phyloP scores from a whole-genome alignment of 2,113 vertebrate species.

The Hiodon tergisus region DNA sequence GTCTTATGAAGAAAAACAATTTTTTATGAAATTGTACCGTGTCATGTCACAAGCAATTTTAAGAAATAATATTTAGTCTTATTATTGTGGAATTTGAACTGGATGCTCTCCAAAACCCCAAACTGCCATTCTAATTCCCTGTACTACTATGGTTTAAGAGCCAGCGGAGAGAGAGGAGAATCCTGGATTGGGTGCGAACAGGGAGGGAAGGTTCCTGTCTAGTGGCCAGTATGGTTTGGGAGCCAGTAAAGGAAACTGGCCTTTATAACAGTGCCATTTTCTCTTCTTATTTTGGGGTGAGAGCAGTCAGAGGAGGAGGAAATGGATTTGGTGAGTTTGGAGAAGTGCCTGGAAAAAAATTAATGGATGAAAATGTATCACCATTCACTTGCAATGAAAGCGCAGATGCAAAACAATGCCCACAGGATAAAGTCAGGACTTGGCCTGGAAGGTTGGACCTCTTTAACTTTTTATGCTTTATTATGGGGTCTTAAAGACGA shows the following conservation, averaged over 20 bases:
- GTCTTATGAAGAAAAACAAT: neutral
- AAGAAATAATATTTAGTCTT: neutral
- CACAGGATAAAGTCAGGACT: neutral
- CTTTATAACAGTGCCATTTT: constrained; percentile 11
- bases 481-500: neutral
- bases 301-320: constrained; percentile 83
- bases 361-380: neutral
- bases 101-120: neutral
- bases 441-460: neutral
- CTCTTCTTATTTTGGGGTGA: constrained; percentile 52
- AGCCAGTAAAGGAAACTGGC: neutral
- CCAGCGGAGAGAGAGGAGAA: no score
- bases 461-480: neutral
- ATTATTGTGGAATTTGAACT: neutral
- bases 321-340: constrained; percentile 77
- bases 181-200: neutral
- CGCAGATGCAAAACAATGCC: neutral
- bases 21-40: no score
- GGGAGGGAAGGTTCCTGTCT: neutral
- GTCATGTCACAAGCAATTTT: no score
- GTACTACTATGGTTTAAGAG: neutral
- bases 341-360: constrained; percentile 17
- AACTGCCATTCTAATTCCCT: neutral
- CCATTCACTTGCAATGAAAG: neutral
- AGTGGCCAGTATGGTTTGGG: neutral